These are phyloP conservation scores for Creontiades dilutus DNA, from an alignment of 2,888 invertebrate species.

Conservation along the genomic window DNA sequence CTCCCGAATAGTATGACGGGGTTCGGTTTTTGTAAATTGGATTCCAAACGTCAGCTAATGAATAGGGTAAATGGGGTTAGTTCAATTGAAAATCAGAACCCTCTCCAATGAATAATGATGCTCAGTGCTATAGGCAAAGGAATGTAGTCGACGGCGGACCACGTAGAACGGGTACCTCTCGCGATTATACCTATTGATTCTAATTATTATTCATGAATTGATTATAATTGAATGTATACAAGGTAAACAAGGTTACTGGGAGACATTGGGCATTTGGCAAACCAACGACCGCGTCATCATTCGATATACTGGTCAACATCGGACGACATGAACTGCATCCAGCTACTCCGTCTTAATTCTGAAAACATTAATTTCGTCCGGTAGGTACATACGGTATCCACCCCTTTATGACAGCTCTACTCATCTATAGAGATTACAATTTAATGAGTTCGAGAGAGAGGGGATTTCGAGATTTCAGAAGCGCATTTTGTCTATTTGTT, in stretches of 20 bases:
- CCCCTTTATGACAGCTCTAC: too few relatives aligned
- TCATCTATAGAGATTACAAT: too few relatives aligned
- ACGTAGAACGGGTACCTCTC: background rate
- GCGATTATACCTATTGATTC: slow-evolving; percentile 3
- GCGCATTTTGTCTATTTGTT: too few relatives aligned
- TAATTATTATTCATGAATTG: slow-evolving; percentile 8
- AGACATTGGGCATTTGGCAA: background rate
- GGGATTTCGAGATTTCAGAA: too few relatives aligned
- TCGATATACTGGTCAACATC: background rate
- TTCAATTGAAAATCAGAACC: slow-evolving; percentile 26
- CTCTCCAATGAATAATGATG: slow-evolving; percentile 6
- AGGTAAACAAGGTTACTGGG: background rate
- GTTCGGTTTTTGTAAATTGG: background rate
- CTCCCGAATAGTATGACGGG: background rate
- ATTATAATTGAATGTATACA: slow-evolving; percentile 5
- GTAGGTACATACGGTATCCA: too few relatives aligned
- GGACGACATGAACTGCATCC: too few relatives aligned
- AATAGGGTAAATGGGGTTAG: background rate
- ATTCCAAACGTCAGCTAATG: background rate
- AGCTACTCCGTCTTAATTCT: too few relatives aligned
- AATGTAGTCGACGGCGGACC: background rate
- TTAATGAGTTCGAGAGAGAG: too few relatives aligned
- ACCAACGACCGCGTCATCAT: background rate
- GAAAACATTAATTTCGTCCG: too few relatives aligned
- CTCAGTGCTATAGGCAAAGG: background rate